Conservation (phyloP, 2,797 vertebrate genomes). For the Anableps anableps region DNA sequence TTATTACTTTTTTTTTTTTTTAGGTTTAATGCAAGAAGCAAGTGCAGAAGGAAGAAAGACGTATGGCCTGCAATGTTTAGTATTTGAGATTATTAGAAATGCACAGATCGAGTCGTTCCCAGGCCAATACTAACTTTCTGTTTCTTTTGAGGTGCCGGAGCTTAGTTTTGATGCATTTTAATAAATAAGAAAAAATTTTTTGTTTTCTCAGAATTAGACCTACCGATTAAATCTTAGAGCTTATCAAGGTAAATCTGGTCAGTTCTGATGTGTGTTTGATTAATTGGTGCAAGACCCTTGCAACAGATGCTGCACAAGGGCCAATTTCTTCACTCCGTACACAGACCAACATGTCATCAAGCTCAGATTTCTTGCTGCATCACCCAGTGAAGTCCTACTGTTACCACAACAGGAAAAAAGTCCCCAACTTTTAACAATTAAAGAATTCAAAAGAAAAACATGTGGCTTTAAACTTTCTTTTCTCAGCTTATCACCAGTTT, state of each 20-base stretch:
- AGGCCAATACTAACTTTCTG: neutral
- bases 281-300: neutral
- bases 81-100: neutral
- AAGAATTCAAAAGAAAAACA: slow-evolving; percentile 6
- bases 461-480: neutral
- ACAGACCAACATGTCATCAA: slow-evolving; percentile 2
- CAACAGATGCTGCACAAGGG: neutral
- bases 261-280: neutral
- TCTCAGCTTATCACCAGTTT: too few species aligned
- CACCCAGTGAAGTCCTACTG: slow-evolving; percentile 22
- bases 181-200: neutral
- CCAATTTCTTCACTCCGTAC: slow-evolving; percentile 1
- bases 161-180: neutral
- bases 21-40: neutral
- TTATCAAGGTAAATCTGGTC: neutral
- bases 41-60: neutral
- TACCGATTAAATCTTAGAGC: neutral
- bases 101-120: neutral
- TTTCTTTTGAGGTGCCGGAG: neutral
- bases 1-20: neutral
- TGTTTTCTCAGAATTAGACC: neutral
- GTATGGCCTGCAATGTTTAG: neutral
- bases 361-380: slow-evolving; percentile 2
- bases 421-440: slow-evolving; percentile 17
- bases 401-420: slow-evolving; percentile 2